A percentile compares a stretch with the other conserved stretches of the same genome.
phyloP scores from a whole-genome alignment of 2,888 invertebrate species.

The Anorthoa munda region DNA sequence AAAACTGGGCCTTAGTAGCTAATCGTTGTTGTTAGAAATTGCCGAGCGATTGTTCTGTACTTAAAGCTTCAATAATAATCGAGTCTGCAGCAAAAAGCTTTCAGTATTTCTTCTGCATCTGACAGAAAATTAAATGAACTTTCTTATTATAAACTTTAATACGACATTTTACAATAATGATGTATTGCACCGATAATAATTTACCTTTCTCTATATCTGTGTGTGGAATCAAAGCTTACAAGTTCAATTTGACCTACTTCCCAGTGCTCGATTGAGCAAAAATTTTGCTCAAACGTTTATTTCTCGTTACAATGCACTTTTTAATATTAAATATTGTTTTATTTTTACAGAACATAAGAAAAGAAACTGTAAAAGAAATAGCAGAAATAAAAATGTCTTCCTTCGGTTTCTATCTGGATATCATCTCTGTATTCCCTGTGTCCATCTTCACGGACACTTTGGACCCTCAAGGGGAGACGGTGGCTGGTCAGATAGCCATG shows the following conservation, averaged over 20 bases:
- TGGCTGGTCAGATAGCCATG: conserved; percentile 79
- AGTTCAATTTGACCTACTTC: too few species aligned
- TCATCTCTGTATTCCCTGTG: conserved; percentile 86
- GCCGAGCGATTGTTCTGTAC: background rate
- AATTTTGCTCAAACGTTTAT: too few species aligned
- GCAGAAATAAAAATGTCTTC: conserved; percentile 85
- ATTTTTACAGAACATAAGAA: conserved; percentile 78
- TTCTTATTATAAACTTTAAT: too few species aligned
- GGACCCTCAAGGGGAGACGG: conserved; percentile 77
- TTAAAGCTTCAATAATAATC: conserved; percentile 6
- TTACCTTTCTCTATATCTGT: too few species aligned
- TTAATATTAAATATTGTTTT: background rate
- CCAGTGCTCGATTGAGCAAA: too few species aligned
- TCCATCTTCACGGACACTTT: conserved; percentile 83
- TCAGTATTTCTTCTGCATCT: background rate
- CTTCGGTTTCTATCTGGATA: conserved; percentile 85
- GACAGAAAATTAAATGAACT: too few species aligned
- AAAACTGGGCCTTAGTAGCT: background rate
- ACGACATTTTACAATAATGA: too few species aligned
- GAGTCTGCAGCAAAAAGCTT: background rate
- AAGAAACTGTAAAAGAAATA: conserved; percentile 85
- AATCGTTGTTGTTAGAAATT: conserved; percentile 3
- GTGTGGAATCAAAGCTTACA: too few species aligned
- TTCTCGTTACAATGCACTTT: background rate
- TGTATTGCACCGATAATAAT: too few species aligned